Evolutionary conservation across 2,888 invertebrate genomes (phyloP).

Genomic region (Drosophila paranaensis): DNA sequence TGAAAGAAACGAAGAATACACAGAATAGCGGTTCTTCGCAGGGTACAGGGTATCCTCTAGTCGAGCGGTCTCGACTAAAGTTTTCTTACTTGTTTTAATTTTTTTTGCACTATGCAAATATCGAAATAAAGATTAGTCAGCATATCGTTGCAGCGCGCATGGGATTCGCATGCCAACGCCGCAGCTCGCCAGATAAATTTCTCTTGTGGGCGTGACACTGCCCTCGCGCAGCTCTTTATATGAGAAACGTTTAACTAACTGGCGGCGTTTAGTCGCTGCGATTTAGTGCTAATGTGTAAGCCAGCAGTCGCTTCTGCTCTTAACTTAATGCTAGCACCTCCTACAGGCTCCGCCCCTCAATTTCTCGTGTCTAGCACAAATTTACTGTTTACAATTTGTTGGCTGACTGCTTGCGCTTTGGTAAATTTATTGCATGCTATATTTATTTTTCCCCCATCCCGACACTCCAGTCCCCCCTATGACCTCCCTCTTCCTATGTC

Average conservation of each 20-base stretch:
- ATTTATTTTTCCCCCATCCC: conserved; percentile 44
- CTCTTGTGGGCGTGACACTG: conserved; percentile 52
- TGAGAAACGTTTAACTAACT: conserved; percentile 74
- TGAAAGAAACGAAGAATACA: no score
- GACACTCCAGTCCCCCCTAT: not conserved
- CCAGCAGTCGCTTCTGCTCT: conserved; percentile 11
- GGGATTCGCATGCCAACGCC: conserved; percentile 19
- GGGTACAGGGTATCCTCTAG: no score
- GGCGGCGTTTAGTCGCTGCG: conserved; percentile 72
- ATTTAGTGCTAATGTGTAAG: conserved; percentile 75
- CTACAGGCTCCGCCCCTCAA: not conserved
- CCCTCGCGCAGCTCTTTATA: conserved; percentile 52
- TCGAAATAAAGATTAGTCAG: conserved; percentile 75
- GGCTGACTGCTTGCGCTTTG: conserved; percentile 75
- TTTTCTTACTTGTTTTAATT: not conserved
- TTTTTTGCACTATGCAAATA: conserved; percentile 65
- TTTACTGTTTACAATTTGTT: conserved; percentile 78
- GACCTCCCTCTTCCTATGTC: not conserved
- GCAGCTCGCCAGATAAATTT: conserved; percentile 58
- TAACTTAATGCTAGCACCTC: not conserved
- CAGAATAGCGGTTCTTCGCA: no score
- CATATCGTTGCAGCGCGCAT: conserved; percentile 31
- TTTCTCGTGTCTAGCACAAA: conserved; percentile 45
- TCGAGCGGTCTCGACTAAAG: no score
- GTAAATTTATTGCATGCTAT: conserved; percentile 71